Evolutionary conservation across 1,140 invertebrate species (phyloP), one percentile per base, ranked within the genome.

Genomic region (Cydia splendana): DNA sequence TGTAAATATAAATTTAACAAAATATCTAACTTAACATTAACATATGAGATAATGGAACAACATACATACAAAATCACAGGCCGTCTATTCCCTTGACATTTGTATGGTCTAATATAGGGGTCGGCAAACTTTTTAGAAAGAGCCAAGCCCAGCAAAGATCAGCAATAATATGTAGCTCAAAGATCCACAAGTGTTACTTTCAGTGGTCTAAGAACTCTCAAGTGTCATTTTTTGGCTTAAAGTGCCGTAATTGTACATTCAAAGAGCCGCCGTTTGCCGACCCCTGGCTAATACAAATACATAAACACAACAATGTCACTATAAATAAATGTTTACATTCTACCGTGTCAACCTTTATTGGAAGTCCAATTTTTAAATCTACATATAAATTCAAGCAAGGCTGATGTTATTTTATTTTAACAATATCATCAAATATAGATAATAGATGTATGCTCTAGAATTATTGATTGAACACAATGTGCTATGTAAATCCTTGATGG

Each of bases 281-380:
- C 24, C 24, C 24, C 24, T 24, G 24, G 24, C 24, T 24, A 24
- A 24, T 24, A 57, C 18, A 57, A 62, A n/a, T 18, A 57, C 53
- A 57, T 18, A 62, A 62, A 62, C 18, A 62, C 57, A 62, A 53
- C n/a, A 53, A 53, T n/a, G 51, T 53, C 51, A 9, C 51, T 53
- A 53, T 24, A 18, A 18, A 4, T 57, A 2, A 18, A 57, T 20
- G n/a, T 57, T 18, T 13, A 62, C 10, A 24, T 62, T 24, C 15
- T 24, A 62, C n/a, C n/a, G 20, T 62, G 57, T 62, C 20, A 62
- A 62, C 20, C 18, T 24, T 18, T 24, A 4, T 20, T 62, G 57
- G 57, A 62, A 62, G 57, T 62, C 18, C 57, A 62, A 24, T 62
- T 62, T 62, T 62, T 62, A 53, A 53, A n/a, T 53, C 51, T 53